phyloP scores from a whole-genome alignment of 1,140 invertebrate species.

The Cotesia vestalis region DNA sequence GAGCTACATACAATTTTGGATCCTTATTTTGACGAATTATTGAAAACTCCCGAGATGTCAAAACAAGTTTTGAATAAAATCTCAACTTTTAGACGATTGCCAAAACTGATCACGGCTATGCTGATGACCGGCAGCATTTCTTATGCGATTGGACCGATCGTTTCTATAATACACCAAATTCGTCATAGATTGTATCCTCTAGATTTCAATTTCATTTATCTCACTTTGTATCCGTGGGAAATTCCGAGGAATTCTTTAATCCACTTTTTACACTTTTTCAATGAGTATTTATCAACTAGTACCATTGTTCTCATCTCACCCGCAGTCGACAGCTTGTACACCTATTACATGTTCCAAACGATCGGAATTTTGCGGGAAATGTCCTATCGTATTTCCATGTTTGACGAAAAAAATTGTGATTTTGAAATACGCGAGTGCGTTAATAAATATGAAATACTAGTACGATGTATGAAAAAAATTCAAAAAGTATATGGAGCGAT shows the following conservation, averaged over 20 bases:
- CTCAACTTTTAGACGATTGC: background rate
- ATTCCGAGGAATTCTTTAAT: conserved; percentile 15
- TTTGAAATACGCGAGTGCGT: conserved; percentile 37
- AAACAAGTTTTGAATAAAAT: conserved; percentile 22
- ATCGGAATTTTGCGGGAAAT: conserved; percentile 33
- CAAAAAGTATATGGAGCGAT: conserved; percentile 38
- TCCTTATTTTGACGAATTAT: conserved; percentile 13
- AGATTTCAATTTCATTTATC: conserved; percentile 32
- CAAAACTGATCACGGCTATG: background rate
- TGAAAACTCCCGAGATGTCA: conserved; percentile 14
- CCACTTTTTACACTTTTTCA: conserved; percentile 36
- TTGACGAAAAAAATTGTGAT: conserved; percentile 35
- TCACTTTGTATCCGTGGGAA: conserved; percentile 32
- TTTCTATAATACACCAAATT: conserved; percentile 11
- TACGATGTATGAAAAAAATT: conserved; percentile 28
- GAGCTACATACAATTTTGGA: conserved; percentile 32
- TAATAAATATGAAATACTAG: conserved; percentile 22
- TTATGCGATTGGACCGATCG: conserved; percentile 18
- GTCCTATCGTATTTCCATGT: conserved; percentile 33
- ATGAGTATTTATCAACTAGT: conserved; percentile 16
- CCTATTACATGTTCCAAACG: conserved; percentile 47
- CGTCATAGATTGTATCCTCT: conserved; percentile 9
- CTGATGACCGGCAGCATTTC: background rate
- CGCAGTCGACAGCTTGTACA: conserved; percentile 45
- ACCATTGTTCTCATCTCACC: conserved; percentile 29